Evolutionary conservation across 1,140 invertebrate genomes (phyloP).

Genomic region (Habropoda laboriosa): DNA sequence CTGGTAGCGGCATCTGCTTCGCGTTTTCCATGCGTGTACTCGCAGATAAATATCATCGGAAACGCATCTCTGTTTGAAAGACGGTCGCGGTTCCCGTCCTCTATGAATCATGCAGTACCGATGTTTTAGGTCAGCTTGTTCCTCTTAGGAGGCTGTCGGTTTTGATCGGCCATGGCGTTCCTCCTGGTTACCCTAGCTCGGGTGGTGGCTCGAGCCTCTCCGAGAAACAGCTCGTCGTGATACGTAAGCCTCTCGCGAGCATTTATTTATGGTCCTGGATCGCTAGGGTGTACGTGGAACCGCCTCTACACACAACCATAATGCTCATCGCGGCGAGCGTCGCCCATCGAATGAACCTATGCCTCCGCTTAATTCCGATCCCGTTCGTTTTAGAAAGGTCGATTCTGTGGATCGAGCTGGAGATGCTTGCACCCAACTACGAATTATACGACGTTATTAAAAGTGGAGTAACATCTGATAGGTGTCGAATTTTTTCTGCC

Average conservation of each 20-base stretch:
- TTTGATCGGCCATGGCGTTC: conserved; percentile 77
- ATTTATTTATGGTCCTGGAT: conserved; percentile 80
- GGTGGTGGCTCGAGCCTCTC: conserved; percentile 64
- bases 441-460: too few relatives aligned
- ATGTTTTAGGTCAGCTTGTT: conserved; percentile 66
- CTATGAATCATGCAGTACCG: conserved; percentile 75
- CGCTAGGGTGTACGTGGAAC: conserved; percentile 73
- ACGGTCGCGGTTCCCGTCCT: conserved; percentile 30
- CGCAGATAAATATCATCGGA: conserved; percentile 64
- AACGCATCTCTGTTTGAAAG: conserved; percentile 52
- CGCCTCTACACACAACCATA: conserved; percentile 70
- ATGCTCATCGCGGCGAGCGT: conserved; percentile 61
- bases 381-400: conserved; percentile 41
- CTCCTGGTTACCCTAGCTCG: conserved; percentile 75
- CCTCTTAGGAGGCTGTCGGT: conserved; percentile 76
- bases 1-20: conserved; percentile 52
- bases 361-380: conserved; percentile 49
- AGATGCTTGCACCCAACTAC: too few relatives aligned
- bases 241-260: conserved; percentile 75
- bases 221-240: conserved; percentile 60
- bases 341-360: conserved; percentile 72
- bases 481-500: too few relatives aligned
- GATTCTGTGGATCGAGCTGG: not conserved
- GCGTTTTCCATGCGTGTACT: conserved; percentile 41
- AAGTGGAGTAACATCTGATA: too few relatives aligned